Percentiles rank a stretch among this genome's conserved stretches.
Conservation (phyloP, 1,140 invertebrate genomes). For the Manduca sexta region DNA sequence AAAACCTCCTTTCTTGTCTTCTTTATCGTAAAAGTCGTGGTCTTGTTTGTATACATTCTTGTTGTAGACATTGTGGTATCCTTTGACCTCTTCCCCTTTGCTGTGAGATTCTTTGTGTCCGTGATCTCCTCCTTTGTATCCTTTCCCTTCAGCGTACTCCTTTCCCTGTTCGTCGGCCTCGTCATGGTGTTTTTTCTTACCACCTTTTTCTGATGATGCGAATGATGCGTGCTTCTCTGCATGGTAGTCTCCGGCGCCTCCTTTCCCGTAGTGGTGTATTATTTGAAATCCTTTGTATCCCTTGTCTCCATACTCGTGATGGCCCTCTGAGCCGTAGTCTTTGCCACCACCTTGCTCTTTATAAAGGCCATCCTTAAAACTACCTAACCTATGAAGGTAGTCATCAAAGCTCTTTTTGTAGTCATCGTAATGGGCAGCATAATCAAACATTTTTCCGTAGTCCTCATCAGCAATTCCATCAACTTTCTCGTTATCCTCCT, state of each 20-base stretch:
- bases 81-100: constrained; percentile 77
- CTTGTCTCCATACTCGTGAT: constrained; percentile 47
- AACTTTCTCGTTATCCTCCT: constrained; percentile 33
- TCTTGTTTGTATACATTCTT: constrained; percentile 82
- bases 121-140: constrained; percentile 77
- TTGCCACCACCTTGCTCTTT: constrained; percentile 42
- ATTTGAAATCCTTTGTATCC: constrained; percentile 60
- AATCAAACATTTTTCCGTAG: constrained; percentile 50
- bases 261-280: constrained; percentile 44
- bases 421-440: constrained; percentile 36
- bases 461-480: constrained; percentile 55
- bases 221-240: constrained; percentile 53
- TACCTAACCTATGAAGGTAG: constrained; percentile 39
- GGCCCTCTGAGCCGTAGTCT: constrained; percentile 41
- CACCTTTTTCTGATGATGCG: constrained; percentile 30
- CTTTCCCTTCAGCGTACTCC: constrained; percentile 64
- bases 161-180: constrained; percentile 47
- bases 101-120: constrained; percentile 77
- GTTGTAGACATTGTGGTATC: constrained; percentile 80
- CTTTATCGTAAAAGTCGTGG: constrained; percentile 79
- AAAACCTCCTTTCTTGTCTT: constrained; percentile 74
- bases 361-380: constrained; percentile 37
- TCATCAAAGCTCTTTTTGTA: constrained; percentile 40
- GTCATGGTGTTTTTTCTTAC: constrained; percentile 38
- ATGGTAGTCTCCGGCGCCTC: constrained; percentile 47